Conservation (phyloP, 2,888 invertebrate species). For the Imbricaverruca yamaguchii region DNA sequence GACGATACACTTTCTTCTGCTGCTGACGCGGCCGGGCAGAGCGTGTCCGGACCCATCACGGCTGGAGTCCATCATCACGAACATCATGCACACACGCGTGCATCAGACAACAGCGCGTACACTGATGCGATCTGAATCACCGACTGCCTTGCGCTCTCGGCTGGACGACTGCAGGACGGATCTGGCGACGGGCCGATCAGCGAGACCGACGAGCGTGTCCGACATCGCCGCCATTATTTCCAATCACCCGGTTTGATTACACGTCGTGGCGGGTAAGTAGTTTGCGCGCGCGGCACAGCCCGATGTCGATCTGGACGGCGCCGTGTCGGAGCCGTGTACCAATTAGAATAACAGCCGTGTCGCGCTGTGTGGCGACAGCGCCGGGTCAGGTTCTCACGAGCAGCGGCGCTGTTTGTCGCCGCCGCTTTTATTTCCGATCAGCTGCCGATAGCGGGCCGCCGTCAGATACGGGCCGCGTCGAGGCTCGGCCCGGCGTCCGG, state of each 20-base stretch:
- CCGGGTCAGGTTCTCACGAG: neutral
- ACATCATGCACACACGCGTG: too few species aligned
- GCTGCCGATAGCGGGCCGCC: neutral
- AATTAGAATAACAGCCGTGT: slow-evolving; percentile 1
- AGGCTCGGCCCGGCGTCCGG: too few species aligned
- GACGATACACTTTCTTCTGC: too few species aligned
- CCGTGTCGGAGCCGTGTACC: neutral
- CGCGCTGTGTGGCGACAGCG: neutral
- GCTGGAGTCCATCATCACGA: too few species aligned
- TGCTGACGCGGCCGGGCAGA: too few species aligned
- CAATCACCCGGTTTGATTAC: neutral
- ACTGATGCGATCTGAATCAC: too few species aligned
- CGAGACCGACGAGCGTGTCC: too few species aligned
- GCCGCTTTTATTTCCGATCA: neutral
- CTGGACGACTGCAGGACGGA: too few species aligned
- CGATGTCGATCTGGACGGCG: neutral
- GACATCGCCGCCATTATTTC: neutral
- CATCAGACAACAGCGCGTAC: too few species aligned
- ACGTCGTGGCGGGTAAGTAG: neutral
- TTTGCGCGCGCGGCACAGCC: neutral
- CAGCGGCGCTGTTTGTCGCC: neutral
- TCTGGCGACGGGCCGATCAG: too few species aligned
- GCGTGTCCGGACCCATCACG: too few species aligned
- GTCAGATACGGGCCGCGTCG: neutral
- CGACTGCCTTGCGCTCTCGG: too few species aligned